phyloP scores from a whole-genome alignment of 2,888 invertebrate species.

The Brachyopa scutellaris region DNA sequence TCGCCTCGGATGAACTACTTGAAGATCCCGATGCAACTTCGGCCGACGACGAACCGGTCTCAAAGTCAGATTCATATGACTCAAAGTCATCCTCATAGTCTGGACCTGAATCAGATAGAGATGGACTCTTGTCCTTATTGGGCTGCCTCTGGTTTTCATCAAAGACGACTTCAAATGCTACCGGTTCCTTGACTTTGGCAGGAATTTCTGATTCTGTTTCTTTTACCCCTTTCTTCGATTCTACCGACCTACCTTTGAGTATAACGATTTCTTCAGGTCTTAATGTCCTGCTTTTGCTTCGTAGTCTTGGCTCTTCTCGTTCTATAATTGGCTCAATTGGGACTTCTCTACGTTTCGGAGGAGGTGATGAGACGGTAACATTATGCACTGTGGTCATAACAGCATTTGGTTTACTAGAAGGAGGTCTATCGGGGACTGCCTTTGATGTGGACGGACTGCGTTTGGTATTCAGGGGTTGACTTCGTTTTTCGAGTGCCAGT shows the following conservation, averaged over 20 bases:
- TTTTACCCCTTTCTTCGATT: conserved; percentile 28
- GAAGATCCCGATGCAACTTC: conserved; percentile 38
- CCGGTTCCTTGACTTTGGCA: conserved; percentile 75
- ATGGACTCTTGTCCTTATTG: conserved; percentile 2
- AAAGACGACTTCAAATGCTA: conserved; percentile 80
- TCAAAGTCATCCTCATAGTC: conserved; percentile 84
- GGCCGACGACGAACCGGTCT: conserved; percentile 77
- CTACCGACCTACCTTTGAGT: conserved; percentile 75
- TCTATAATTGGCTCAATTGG: conserved; percentile 15
- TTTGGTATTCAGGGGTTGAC: conserved; percentile 64
- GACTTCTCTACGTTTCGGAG: conserved; percentile 76
- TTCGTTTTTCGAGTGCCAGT: conserved; percentile 1
- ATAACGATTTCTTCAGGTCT: conserved; percentile 78
- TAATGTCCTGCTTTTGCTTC: conserved; percentile 76
- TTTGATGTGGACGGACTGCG: conserved; percentile 52
- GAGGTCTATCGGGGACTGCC: conserved; percentile 36
- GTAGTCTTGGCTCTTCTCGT: conserved; percentile 41
- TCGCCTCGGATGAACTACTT: conserved; percentile 6
- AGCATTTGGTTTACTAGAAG: conserved; percentile 76
- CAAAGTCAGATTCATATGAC: conserved; percentile 82
- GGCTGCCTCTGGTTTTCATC: conserved; percentile 48
- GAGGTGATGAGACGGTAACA: conserved; percentile 81
- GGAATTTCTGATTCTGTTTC: neutral
- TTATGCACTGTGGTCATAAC: conserved; percentile 80
- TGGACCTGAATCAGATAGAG: conserved; percentile 53